These are phyloP conservation scores for Macaria notata DNA, from an alignment of 2,888 invertebrate genomes.

Conservation along the genomic window DNA sequence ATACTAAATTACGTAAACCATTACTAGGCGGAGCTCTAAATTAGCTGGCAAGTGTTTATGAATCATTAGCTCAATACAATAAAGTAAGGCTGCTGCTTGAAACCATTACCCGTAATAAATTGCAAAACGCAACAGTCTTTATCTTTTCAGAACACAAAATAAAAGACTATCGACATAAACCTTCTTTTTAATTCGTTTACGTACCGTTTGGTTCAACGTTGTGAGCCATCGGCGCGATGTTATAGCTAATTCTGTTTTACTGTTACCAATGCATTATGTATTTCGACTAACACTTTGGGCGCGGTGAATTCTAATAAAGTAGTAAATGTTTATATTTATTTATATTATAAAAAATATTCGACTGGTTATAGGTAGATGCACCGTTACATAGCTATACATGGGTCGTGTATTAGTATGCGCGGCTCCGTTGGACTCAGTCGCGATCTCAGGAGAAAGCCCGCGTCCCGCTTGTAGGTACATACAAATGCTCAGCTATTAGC, in stretches of 20 bases:
- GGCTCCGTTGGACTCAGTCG: slow-evolving; percentile 61
- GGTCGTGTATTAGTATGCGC: slow-evolving; percentile 71
- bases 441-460: slow-evolving; percentile 69
- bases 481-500: slow-evolving; percentile 55
- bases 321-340: slow-evolving; percentile 72
- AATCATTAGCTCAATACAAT: slow-evolving; percentile 64
- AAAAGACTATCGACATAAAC: slow-evolving; percentile 46
- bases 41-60: slow-evolving; percentile 69
- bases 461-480: slow-evolving; percentile 66
- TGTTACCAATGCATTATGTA: slow-evolving; percentile 67
- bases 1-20: slow-evolving; percentile 73
- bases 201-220: slow-evolving; percentile 32
- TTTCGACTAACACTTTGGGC: slow-evolving; percentile 56
- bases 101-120: slow-evolving; percentile 30
- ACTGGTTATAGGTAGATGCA: slow-evolving; percentile 59
- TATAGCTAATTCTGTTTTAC: slow-evolving; percentile 52
- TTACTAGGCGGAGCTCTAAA: slow-evolving; percentile 62
- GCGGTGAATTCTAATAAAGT: slow-evolving; percentile 67
- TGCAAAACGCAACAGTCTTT: slow-evolving; percentile 31
- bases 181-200: slow-evolving; percentile 38
- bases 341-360: slow-evolving; percentile 53
- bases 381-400: slow-evolving; percentile 76
- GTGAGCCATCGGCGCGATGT: slow-evolving; percentile 42
- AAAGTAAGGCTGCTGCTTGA: slow-evolving; percentile 41
- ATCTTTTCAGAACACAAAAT: slow-evolving; percentile 33